Base-by-base conservation (phyloP, 2,888 invertebrate species). In the Frankliniella intonsa region DNA sequence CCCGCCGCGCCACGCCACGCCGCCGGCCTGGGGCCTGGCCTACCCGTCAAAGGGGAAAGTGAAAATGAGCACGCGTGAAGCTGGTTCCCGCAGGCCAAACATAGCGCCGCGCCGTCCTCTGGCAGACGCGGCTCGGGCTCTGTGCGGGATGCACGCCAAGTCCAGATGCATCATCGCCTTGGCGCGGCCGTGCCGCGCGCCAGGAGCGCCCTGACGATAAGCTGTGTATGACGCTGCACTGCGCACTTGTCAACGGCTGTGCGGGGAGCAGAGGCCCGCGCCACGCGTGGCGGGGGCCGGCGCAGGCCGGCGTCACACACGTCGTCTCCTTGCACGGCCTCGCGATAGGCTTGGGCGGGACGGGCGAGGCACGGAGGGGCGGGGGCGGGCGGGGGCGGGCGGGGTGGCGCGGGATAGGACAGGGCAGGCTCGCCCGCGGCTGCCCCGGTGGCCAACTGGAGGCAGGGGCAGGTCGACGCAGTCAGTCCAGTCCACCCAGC, bases 401-500 rank as follows among this genome's bases (percentile, higher is more conserved):
- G 62, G 62, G 62, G 62, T 22, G n/a, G 69, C 5, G 38, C n/a
- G 22, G 65, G 65, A 14, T n/a, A n/a, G 69, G 38, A 38, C 38
- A 3, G 38, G 38, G 38, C 38, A 38, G 38, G 38, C 38, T 38
- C 14, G 55, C 55, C 55, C 17, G 55, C 55, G 14, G 55, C 14
- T 51, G 65, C 22, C n/a, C 65, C n/a, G 65, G 65, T 65, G 65
- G n/a, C 65, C 65, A 22, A 19, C 65, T 69, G 69, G 22, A 69
- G 62, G 62, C 62, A 17, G n/a, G n/a, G 25, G 22, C 69, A 22
- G n/a, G 7, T 11, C 69, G n/a, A n/a, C 25, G 55, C 55, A 69
- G 22, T 7, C 69, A 69, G 69, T 69, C 69, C 25, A 22, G 7
- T 22, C 69, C 69, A 62, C 14, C 62, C 62, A 62, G 22, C 69